A percentile compares a stretch with the other conserved stretches of the same genome.
phyloP scores from a whole-genome alignment of 2,113 vertebrate genomes.

The Hassar affinis region DNA sequence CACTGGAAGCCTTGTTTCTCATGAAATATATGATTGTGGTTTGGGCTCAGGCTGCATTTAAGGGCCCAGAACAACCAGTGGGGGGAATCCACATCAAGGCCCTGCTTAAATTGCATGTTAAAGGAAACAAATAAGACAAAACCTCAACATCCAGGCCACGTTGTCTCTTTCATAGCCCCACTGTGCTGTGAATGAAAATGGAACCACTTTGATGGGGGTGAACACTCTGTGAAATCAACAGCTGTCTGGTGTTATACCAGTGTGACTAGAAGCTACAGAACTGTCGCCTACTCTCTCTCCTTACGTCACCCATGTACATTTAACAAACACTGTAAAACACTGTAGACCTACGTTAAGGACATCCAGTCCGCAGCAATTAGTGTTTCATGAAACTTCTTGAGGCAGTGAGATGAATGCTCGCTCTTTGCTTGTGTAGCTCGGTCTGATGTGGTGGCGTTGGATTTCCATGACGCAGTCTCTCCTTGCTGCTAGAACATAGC shows the following conservation, averaged over 20 bases:
- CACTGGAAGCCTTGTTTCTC: constrained; percentile 48
- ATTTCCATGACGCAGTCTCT: constrained; percentile 36
- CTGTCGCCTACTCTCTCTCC: background rate
- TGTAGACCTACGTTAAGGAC: constrained; percentile 45
- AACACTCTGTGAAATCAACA: constrained; percentile 17
- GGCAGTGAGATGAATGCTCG: constrained; percentile 51
- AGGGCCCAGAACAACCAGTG: constrained; percentile 48
- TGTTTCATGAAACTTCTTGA: constrained; percentile 53
- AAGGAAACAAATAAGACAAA: constrained; percentile 58
- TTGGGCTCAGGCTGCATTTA: constrained; percentile 52
- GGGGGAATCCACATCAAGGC: constrained; percentile 62
- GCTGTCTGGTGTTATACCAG: background rate
- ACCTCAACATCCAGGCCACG: constrained; percentile 47
- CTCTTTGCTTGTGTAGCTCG: constrained; percentile 51
- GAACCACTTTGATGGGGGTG: constrained; percentile 40
- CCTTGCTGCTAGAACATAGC: constrained; percentile 46
- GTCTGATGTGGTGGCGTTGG: constrained; percentile 39
- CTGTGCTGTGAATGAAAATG: constrained; percentile 32
- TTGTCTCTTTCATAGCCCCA: constrained; percentile 27
- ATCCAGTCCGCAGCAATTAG: constrained; percentile 53
- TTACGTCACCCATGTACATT: background rate
- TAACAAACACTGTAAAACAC: constrained; percentile 50
- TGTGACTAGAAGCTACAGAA: background rate
- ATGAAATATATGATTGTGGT: constrained; percentile 66
- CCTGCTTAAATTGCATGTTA: constrained; percentile 47